Conservation (phyloP, 2,113 vertebrate genomes). For the Amblyopsis rosae region DNA sequence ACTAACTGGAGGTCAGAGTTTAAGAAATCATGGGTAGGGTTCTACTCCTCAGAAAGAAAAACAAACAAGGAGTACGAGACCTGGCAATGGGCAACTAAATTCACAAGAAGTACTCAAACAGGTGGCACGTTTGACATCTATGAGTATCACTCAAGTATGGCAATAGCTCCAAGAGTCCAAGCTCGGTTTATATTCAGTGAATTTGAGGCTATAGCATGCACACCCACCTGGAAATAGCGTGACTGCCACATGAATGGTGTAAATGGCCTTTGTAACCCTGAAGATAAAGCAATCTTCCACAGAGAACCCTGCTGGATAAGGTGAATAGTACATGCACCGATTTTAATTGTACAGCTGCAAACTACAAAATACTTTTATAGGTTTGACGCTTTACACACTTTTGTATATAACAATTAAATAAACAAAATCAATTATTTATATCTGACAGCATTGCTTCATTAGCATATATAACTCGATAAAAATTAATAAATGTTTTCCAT, state of each 20-base stretch:
- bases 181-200: constrained; percentile 42
- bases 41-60: constrained; percentile 40
- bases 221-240: constrained; percentile 23
- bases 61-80: constrained; percentile 27
- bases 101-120: neutral
- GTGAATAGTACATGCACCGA: too few relatives aligned
- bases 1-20: constrained; percentile 35
- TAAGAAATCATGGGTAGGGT: constrained; percentile 48
- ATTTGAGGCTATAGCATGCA: constrained; percentile 12
- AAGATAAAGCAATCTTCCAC: too few relatives aligned
- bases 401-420: too few relatives aligned
- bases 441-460: too few relatives aligned
- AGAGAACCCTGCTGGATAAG: too few relatives aligned
- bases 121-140: neutral
- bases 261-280: too few relatives aligned
- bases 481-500: too few relatives aligned
- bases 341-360: too few relatives aligned
- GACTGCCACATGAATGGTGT: constrained; percentile 6
- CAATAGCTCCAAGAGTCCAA: constrained; percentile 46
- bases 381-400: too few relatives aligned
- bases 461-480: too few relatives aligned
- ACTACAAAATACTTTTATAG: too few relatives aligned
- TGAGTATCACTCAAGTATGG: constrained; percentile 46
- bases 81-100: constrained; percentile 59
- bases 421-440: too few relatives aligned